A percentile compares a stretch with the other conserved stretches of the same genome.
Conservation (phyloP, 2,888 invertebrate species). For the Athripsodes cinereus region DNA sequence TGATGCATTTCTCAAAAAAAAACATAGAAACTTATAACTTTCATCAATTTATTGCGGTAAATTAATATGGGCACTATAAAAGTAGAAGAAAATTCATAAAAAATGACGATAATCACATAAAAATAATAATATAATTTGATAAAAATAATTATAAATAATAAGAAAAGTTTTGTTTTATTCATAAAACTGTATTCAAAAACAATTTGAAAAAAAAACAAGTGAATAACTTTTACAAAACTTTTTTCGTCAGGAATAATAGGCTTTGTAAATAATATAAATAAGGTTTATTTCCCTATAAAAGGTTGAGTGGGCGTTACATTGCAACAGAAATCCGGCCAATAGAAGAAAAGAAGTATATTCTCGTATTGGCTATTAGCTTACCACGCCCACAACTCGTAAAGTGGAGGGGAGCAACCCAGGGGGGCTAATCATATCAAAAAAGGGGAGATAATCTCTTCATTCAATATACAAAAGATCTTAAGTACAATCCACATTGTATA, state of each 20-base stretch:
- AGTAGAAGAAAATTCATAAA: too few relatives aligned
- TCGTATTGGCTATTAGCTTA: constrained; percentile 55
- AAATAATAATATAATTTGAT: too few relatives aligned
- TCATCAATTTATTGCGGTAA: too few relatives aligned
- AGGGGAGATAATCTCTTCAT: neutral
- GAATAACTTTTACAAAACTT: neutral
- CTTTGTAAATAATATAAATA: constrained; percentile 21
- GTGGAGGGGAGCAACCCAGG: constrained; percentile 27
- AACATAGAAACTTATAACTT: too few relatives aligned
- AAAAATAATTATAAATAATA: too few relatives aligned
- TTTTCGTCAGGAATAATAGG: constrained; percentile 3
- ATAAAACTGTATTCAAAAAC: too few relatives aligned
- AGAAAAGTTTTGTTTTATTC: too few relatives aligned
- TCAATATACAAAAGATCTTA: neutral
- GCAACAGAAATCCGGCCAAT: constrained; percentile 57
- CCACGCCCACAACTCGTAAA: constrained; percentile 35
- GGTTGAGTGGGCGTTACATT: constrained; percentile 42
- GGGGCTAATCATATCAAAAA: constrained; percentile 26
- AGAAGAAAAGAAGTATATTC: constrained; percentile 53
- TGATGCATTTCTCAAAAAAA: too few relatives aligned
- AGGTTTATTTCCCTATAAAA: constrained; percentile 33
- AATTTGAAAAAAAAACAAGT: neutral
- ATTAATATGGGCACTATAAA: too few relatives aligned
- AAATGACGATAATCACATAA: too few relatives aligned
- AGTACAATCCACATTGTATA: neutral